Evolutionary conservation across 2,888 invertebrate species (phyloP), one percentile per base, ranked within the genome.

Genomic region (Hemaris fuciformis): DNA sequence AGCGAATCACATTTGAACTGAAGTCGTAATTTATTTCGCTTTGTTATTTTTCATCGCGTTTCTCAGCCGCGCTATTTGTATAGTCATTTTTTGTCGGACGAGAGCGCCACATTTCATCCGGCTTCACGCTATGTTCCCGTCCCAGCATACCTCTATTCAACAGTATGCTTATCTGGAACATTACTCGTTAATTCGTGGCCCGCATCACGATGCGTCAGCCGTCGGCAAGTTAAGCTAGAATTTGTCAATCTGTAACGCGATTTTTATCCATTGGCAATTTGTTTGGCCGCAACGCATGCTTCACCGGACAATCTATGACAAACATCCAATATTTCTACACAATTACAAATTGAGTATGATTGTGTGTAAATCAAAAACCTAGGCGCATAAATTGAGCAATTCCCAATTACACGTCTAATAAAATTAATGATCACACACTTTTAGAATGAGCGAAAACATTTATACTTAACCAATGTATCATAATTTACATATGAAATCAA

Each of bases 11-110:
- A 80, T 79, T 76, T 65, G 67, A 76, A 70, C 76, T 76, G 70
- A 75, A 76, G 71, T 75, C 73, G 73, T 80, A 80, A 84, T 84
- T 84, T 82, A 82, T 84, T 81, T 77, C 68, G 77, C 77, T 82
- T 84, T 82, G 81, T 84, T 76, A 83, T 82, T 80, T 84, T 83
- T 80, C 80, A 80, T 82, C 71, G 77, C 76, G 74, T 76, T 76
- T 77, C 79, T 77, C 76, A 71, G 71, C 66, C 67, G 65, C 68
- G 62, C 72, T 72, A 76, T 83, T 82, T 80, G 76, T 79, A 69
- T 62, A 73, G 74, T 75, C 71, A 77, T 77, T 79, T 76, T 83
- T 81, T 74, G 77, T 74, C 69, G 69, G 69, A 68, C 65, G 65
- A 65, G 60, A 66, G 67, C 66, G 68, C 71, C 75, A 77, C 73